Conservation (phyloP, 2,888 invertebrate genomes). For the Meiosimyza decipiens region DNA sequence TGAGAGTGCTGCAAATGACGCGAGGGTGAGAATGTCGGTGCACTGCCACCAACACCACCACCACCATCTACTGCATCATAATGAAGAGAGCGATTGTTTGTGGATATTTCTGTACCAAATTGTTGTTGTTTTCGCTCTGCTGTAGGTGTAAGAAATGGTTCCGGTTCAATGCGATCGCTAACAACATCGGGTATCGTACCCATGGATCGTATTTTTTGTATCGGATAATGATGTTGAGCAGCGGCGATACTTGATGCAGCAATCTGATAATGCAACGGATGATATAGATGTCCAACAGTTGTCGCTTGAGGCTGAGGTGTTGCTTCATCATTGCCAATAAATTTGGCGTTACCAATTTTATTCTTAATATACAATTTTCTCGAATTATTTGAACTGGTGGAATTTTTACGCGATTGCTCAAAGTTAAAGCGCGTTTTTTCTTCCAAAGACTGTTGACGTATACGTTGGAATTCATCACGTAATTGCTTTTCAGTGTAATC, state of each 20-base stretch:
- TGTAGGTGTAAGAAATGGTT: slow-evolving; percentile 66
- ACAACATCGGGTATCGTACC: slow-evolving; percentile 66
- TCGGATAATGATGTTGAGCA: slow-evolving; percentile 57
- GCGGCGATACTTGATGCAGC: slow-evolving; percentile 2
- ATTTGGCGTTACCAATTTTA: slow-evolving; percentile 67
- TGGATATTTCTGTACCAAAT: slow-evolving; percentile 48
- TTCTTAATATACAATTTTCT: slow-evolving; percentile 60
- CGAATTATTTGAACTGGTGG: slow-evolving; percentile 53
- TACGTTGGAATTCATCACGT: slow-evolving; percentile 60
- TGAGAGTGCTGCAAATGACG: slow-evolving; percentile 44
- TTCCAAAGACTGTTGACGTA: slow-evolving; percentile 57
- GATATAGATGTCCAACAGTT: not conserved
- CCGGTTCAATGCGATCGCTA: slow-evolving; percentile 61
- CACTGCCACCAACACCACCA: slow-evolving; percentile 45
- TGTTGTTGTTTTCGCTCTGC: slow-evolving; percentile 57
- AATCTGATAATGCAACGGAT: slow-evolving; percentile 1
- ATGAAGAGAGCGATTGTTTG: slow-evolving; percentile 58
- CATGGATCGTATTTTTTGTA: slow-evolving; percentile 66
- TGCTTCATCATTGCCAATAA: slow-evolving; percentile 64
- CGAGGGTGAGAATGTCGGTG: slow-evolving; percentile 40
- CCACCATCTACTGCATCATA: slow-evolving; percentile 45
- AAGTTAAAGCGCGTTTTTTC: slow-evolving; percentile 54
- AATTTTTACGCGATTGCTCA: slow-evolving; percentile 59
- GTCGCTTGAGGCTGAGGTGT: slow-evolving; percentile 41
- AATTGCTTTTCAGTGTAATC: slow-evolving; percentile 58